Conservation (phyloP, 2,113 vertebrate species). For the Mastomys coucha region DNA sequence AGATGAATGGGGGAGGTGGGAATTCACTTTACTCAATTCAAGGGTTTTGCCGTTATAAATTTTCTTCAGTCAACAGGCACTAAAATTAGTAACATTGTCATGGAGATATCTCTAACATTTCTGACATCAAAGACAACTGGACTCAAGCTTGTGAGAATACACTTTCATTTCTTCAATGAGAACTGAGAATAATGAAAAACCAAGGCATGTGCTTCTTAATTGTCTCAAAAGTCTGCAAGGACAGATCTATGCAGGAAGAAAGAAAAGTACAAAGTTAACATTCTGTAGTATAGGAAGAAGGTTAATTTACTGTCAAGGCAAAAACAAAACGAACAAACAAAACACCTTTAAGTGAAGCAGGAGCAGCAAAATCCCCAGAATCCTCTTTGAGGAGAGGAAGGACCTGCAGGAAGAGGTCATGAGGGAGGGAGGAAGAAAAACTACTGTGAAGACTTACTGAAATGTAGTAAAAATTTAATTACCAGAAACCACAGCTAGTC, state of each 20-base stretch:
- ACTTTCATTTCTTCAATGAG: conserved; percentile 44
- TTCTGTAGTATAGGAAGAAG: conserved; percentile 25
- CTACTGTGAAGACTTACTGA: not conserved
- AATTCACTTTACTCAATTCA: conserved; percentile 44
- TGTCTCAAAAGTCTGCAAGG: conserved; percentile 40
- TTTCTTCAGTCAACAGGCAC: conserved; percentile 5
- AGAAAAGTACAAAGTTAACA: conserved; percentile 48
- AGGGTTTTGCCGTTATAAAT: not conserved
- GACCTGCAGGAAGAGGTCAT: not conserved
- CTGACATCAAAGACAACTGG: not conserved
- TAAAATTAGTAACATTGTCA: conserved; percentile 40
- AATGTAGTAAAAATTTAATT: not conserved
- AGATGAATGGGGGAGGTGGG: not conserved
- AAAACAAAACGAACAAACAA: not conserved
- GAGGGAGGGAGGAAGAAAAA: not conserved
- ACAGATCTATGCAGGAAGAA: not conserved
- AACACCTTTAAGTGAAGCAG: conserved; percentile 33
- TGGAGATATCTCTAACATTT: not conserved
- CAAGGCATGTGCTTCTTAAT: conserved; percentile 51
- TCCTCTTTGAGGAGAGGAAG: not conserved
- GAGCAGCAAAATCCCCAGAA: not conserved
- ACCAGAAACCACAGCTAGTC: not conserved
- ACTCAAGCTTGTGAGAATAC: not conserved
- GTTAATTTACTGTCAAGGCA: conserved; percentile 33
- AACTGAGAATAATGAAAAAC: conserved; percentile 35